Evolutionary conservation across 2,113 vertebrate species (phyloP), one percentile per base, ranked within the genome.

Genomic region (Actenoides lindsayi): DNA sequence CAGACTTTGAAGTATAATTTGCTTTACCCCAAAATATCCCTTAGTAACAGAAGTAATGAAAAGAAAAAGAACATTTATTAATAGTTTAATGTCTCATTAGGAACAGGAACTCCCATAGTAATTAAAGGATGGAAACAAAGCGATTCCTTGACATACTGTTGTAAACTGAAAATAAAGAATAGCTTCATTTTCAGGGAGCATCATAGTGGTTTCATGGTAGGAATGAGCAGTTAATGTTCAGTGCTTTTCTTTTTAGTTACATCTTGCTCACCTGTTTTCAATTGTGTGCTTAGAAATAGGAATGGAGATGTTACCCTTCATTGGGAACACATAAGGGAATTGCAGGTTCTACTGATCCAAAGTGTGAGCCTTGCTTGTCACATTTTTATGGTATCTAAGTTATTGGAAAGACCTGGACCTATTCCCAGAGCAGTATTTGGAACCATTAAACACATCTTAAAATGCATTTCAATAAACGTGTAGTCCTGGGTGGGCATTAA

Each of bases 381-480:
- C 17, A 9, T 78, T 91, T 93, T 93, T 69, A 75, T 28, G 10
- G 1, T 62, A 19, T 71, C 60, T 48, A 46, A 73, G 54, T 68
- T 70, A 7, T 73, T 73, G 86, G 41, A 75, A 84, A 75, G 69
- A 89, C 27, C 21, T 73, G 83, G 69, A 65, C 28, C 15, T 87
- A 17, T 39, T 96, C 86, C 83, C 89, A 65, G 65, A 17, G 41
- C 25, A 46, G 41, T 76, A 30, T 92, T 82, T 94, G 77, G 80
- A 89, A 71, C 44, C 35, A 46, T 65, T 84, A 90, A 57, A 85
- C 19, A 4, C 60, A 37, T 56, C 53, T 82, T 73, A 87, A 92
- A 84, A 76, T 87, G 28, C 27, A n/a, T 83, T 94, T 81, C 92
- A 81, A 10, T 95, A 89, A 89, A 77, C 28, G 48, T 57, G 16